phyloP scores from a whole-genome alignment of 2,888 invertebrate species.

The Gerosis bhagava region DNA sequence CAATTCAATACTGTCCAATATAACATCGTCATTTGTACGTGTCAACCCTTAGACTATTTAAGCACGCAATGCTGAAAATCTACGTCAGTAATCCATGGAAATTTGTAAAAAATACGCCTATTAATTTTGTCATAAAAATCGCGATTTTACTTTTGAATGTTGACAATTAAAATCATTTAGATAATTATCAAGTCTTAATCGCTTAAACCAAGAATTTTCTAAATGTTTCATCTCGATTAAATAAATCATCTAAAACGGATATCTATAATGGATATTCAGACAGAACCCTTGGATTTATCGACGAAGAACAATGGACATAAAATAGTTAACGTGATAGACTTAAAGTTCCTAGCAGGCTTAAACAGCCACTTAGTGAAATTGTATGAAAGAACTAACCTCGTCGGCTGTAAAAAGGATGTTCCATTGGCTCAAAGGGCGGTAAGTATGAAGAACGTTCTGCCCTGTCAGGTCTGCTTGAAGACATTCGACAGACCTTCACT shows the following conservation, averaged over 20 bases:
- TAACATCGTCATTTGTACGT: conserved; percentile 59
- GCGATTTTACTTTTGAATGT: too few relatives aligned
- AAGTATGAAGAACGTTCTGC: conserved; percentile 59
- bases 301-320: conserved; percentile 47
- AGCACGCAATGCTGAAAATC: conserved; percentile 48
- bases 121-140: background rate
- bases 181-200: too few relatives aligned
- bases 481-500: conserved; percentile 87
- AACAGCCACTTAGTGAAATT: conserved; percentile 66
- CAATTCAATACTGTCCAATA: conserved; percentile 62
- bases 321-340: conserved; percentile 58
- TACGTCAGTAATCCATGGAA: conserved; percentile 56
- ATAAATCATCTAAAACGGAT: too few relatives aligned
- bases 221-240: too few relatives aligned
- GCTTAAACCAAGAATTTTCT: too few relatives aligned
- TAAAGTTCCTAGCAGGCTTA: conserved; percentile 65
- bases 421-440: conserved; percentile 39
- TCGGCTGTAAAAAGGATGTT: conserved; percentile 41
- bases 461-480: conserved; percentile 85
- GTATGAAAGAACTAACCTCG: conserved; percentile 60
- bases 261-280: conserved; percentile 60
- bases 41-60: conserved; percentile 66
- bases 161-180: too few relatives aligned
- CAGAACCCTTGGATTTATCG: conserved; percentile 69
- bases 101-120: conserved; percentile 32